Conservation (phyloP, 2,888 invertebrate genomes). For the Steinernema hermaphroditum region DNA sequence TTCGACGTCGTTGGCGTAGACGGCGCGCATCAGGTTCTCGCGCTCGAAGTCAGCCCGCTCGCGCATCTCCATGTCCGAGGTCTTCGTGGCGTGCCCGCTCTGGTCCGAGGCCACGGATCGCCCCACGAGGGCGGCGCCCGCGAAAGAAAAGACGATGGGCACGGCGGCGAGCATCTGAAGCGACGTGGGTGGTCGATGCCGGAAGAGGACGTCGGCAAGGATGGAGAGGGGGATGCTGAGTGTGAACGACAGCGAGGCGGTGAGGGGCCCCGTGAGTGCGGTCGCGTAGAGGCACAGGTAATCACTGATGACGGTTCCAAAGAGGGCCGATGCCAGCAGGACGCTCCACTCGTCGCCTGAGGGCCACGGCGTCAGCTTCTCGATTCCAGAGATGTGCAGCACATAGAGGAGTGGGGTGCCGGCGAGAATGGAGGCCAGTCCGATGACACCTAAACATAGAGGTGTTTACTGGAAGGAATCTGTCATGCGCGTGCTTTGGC, state of each 20-base stretch:
- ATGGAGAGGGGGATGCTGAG: conserved; percentile 86
- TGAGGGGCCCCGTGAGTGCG: conserved; percentile 85
- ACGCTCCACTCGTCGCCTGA: conserved; percentile 34
- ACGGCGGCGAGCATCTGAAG: conserved; percentile 79
- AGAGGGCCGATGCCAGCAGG: conserved; percentile 78
- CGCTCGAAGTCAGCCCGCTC: background rate
- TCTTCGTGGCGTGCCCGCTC: background rate
- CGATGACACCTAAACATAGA: conserved; percentile 80
- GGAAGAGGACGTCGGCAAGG: conserved; percentile 77
- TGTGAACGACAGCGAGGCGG: conserved; percentile 83
- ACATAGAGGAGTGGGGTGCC: conserved; percentile 88
- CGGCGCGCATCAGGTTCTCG: conserved; percentile 10
- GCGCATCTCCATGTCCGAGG: conserved; percentile 5
- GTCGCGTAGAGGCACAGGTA: conserved; percentile 92
- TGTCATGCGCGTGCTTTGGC: too few species aligned
- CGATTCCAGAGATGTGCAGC: conserved; percentile 78
- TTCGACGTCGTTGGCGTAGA: conserved; percentile 1
- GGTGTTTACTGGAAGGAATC: background rate
- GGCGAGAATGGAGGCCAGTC: conserved; percentile 83
- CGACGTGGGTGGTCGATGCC: conserved; percentile 68
- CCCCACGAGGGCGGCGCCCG: conserved; percentile 72
- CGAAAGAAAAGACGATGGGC: conserved; percentile 78
- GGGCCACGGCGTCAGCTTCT: conserved; percentile 68
- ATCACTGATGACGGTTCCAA: conserved; percentile 88
- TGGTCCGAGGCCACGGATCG: background rate